Conservation (phyloP, 23 tunicate species). For the Diplosoma virens region DNA sequence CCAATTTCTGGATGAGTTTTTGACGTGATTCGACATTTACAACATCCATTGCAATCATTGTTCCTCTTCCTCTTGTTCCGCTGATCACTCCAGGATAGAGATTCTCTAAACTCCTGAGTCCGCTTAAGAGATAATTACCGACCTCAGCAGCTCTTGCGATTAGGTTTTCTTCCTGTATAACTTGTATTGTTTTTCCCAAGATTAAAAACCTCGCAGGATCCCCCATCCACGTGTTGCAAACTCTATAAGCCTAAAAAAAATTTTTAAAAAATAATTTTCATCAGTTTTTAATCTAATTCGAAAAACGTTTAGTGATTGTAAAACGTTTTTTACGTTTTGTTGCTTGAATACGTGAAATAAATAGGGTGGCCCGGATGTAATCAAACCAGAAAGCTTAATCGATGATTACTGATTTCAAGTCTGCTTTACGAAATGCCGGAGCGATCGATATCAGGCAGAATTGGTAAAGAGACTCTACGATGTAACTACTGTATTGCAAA, state of each 20-base stretch:
- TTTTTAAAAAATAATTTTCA: not conserved
- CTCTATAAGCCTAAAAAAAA: constrained; percentile 41
- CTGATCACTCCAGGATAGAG: constrained; percentile 34
- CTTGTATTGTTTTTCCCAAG: constrained; percentile 38
- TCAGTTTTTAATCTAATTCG: not conserved
- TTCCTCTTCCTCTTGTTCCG: constrained; percentile 44
- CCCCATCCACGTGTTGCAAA: constrained; percentile 75
- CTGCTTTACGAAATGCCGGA: too few species aligned
- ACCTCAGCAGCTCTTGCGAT: constrained; percentile 1
- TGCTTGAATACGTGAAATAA: not conserved
- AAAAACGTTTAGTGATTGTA: not conserved
- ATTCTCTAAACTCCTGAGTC: constrained; percentile 22
- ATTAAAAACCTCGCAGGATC: constrained; percentile 45
- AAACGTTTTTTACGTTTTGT: not conserved
- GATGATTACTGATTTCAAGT: too few species aligned
- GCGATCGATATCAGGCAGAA: too few species aligned
- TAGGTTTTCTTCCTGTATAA: constrained; percentile 34
- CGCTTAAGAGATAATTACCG: constrained; percentile 19
- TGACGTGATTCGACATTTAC: constrained; percentile 34
- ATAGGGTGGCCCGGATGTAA: not conserved
- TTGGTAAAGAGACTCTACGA: too few species aligned
- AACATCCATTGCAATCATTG: constrained; percentile 42
- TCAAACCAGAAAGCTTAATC: not conserved
- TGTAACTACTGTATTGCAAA: too few species aligned
- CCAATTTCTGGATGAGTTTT: not conserved